Evolutionary conservation across 2,113 vertebrate genomes (phyloP), one percentile per base, ranked within the genome.

Genomic region (Seriola dumerili): DNA sequence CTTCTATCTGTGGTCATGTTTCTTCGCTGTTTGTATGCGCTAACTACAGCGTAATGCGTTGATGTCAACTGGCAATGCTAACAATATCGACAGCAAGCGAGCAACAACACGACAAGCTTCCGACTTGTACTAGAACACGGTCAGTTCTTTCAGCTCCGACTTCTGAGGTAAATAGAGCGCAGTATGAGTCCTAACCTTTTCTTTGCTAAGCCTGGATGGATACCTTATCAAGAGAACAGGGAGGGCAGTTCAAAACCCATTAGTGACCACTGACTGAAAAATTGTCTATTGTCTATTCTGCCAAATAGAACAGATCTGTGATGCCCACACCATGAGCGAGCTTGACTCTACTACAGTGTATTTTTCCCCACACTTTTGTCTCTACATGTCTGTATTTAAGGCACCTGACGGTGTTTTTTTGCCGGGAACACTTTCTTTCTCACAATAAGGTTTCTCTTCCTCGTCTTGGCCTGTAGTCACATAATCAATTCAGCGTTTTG

Each of bases 241-340:
- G 21, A 75, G 73, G 19, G 40, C 79, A 50, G 68, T 67, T 75
- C 32, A 75, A 78, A 88, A 40, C 14, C 25, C 46, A 57, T 88
- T 71, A 66, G 32, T 64, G 59, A 50, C 58, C 14, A 55, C 13
- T 23, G 25, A 72, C 25, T 57, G 13, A 66, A 72, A 77, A 81
- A 72, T 68, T 3, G 32, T 34, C 4, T 38, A 2, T 55, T 74
- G 11, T 58, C 23, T 83, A 38, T 63, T 55, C 40, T 0, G 4
- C 23, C 54, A 36, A 46, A 66, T 29, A 38, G 61, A 82, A 72
- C 17, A 54, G 8, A n/a, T 54, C 21, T 54, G 11, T 57, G 48
- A 48, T 48, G 21, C 29, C 40, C 29, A 34, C 13, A 34, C 21
- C 29, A 32, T 16, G 10, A 9, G 34, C 5, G 25, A 54, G n/a